Conservation (phyloP, 2,113 vertebrate genomes). For the Anser cygnoides region DNA sequence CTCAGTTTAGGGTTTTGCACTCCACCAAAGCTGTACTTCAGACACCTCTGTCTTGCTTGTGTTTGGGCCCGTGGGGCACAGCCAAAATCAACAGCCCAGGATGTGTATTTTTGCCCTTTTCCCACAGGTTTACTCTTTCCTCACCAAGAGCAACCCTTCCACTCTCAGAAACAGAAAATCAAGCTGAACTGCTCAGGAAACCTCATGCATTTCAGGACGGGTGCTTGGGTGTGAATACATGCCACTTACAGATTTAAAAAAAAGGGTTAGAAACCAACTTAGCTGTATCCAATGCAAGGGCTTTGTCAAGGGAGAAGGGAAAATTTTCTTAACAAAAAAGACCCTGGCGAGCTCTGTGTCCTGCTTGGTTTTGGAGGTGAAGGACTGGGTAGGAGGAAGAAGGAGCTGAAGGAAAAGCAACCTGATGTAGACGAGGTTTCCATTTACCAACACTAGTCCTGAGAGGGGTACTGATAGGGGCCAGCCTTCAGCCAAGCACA, state of each 20-base stretch:
- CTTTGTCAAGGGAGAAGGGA: background rate
- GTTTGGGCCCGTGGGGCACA: background rate
- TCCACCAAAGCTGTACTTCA: background rate
- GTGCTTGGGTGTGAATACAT: fast-evolving
- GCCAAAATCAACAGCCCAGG: background rate
- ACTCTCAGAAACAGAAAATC: background rate
- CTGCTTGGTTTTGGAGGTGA: background rate
- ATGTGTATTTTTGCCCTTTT: fast-evolving
- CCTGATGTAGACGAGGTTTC: background rate
- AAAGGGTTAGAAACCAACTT: background rate
- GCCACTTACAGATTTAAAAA: background rate
- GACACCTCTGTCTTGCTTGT: background rate
- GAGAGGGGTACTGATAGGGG: fast-evolving
- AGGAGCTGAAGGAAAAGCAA: background rate
- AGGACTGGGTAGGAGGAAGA: background rate
- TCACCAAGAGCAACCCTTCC: background rate
- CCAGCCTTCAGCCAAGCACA: background rate
- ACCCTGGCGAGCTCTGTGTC: background rate
- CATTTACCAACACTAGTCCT: fast-evolving
- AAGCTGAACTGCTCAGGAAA: background rate
- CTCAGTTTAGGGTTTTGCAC: background rate
- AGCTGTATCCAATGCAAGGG: fast-evolving
- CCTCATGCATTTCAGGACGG: background rate
- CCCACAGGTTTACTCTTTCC: background rate
- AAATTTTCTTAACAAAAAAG: background rate